Evolutionary conservation across 2,113 vertebrate species (phyloP).

Genomic region (Chaetura pelagica): DNA sequence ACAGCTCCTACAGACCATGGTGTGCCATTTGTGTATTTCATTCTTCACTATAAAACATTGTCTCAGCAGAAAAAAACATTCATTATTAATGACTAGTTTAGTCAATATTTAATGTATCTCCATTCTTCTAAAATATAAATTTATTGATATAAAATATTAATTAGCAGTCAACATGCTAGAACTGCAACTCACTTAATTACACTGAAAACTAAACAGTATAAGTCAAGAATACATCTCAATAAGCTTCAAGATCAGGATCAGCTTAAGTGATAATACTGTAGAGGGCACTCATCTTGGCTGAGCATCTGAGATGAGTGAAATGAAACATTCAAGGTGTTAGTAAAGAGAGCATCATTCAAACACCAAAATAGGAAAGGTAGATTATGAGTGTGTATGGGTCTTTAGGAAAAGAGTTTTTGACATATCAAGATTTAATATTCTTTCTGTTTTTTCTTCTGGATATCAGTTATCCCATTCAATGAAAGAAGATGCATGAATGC

Average conservation of each 20-base stretch:
- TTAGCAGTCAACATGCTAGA: neutral
- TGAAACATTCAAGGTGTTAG: neutral
- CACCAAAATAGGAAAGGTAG: neutral
- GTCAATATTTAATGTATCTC: constrained; percentile 55
- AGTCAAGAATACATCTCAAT: neutral
- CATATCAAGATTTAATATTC: neutral
- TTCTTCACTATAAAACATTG: constrained; percentile 18
- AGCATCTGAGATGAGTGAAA: neutral
- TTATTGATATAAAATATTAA: constrained; percentile 48
- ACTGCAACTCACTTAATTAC: neutral
- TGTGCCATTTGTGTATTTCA: neutral
- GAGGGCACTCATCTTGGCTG: neutral
- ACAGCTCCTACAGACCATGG: neutral
- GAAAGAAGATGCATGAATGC: neutral
- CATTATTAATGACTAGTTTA: constrained; percentile 21
- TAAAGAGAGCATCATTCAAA: neutral
- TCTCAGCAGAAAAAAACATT: constrained; percentile 5
- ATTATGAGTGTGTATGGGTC: neutral
- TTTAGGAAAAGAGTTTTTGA: neutral
- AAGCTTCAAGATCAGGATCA: neutral
- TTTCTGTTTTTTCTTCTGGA: neutral
- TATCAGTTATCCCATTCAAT: neutral
- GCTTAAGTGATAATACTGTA: neutral
- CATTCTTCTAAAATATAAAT: constrained; percentile 11
- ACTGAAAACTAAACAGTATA: neutral